Percentiles rank a stretch among this genome's conserved stretches.
Conservation (phyloP, 2,797 vertebrate genomes). For the Chelon auratus region DNA sequence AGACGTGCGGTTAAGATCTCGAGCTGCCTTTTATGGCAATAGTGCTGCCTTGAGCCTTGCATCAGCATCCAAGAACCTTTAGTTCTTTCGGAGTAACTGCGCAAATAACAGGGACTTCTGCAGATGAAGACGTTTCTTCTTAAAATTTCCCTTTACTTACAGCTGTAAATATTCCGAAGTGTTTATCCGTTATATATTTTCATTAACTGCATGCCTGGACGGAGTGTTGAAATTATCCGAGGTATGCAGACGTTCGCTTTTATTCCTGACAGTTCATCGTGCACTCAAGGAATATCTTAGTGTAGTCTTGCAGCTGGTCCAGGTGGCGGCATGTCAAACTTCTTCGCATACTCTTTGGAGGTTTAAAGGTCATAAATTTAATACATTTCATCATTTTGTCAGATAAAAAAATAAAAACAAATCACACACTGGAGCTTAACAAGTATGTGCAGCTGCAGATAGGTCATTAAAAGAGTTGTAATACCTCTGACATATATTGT, state of each 20-base stretch:
- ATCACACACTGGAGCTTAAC: background rate
- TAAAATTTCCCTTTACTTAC: background rate
- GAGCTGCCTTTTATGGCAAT: conserved; percentile 84
- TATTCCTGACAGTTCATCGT: conserved; percentile 21
- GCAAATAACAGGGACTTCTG: conserved; percentile 36
- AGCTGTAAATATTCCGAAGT: background rate
- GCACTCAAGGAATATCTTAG: conserved; percentile 7
- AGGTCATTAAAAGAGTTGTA: background rate
- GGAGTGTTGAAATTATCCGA: conserved; percentile 20
- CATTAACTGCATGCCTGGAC: too few relatives aligned
- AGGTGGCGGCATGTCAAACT: background rate
- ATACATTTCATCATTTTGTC: conserved; percentile 2
- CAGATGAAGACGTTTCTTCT: background rate
- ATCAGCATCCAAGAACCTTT: conserved; percentile 67
- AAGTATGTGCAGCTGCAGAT: conserved; percentile 1
- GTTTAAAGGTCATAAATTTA: background rate
- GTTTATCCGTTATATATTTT: background rate
- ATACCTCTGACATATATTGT: background rate
- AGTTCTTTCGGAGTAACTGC: conserved; percentile 41
- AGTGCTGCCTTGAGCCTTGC: conserved; percentile 50
- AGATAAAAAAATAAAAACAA: background rate
- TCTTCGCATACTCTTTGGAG: background rate
- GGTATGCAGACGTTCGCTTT: conserved; percentile 5
- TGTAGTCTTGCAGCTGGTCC: background rate
- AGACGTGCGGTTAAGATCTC: conserved; percentile 59